A percentile compares a stretch with the other conserved stretches of the same genome.
These are phyloP conservation scores for Armadillidium nasatum DNA, from an alignment of 1,140 invertebrate genomes.

Conservation along the genomic window DNA sequence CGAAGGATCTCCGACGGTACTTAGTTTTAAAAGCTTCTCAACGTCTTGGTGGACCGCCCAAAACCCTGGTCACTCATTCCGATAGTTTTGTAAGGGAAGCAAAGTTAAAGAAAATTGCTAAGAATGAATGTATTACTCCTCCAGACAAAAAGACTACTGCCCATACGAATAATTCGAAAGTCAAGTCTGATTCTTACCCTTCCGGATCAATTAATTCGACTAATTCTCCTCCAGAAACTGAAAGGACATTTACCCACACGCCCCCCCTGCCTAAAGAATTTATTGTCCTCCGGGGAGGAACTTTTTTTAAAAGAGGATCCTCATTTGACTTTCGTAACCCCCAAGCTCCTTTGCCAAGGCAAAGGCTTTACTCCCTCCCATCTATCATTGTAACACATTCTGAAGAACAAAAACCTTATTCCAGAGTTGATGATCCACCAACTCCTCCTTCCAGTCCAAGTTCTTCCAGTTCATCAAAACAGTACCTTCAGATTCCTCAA, in stretches of 20 bases:
- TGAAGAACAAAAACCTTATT: not conserved
- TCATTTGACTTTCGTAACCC: not conserved
- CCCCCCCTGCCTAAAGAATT: not conserved
- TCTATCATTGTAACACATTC: conserved; percentile 23
- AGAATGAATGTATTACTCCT: not conserved
- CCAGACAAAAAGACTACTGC: not conserved
- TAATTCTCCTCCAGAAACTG: not conserved
- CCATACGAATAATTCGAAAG: not conserved
- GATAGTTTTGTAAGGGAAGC: not conserved
- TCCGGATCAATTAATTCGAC: not conserved
- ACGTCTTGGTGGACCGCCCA: not conserved
- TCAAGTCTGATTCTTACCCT: not conserved
- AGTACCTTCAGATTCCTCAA: not conserved
- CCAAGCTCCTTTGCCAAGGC: not conserved
- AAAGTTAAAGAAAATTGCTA: not conserved
- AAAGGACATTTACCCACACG: not conserved
- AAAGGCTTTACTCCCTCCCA: conserved; percentile 21
- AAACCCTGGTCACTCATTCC: not conserved
- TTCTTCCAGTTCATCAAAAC: not conserved
- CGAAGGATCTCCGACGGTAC: conserved; percentile 25
- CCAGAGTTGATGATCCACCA: not conserved
- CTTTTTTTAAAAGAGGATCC: not conserved
- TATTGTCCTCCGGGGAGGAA: not conserved
- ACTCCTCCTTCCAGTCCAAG: not conserved
- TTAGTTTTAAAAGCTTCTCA: conserved; percentile 20